Conservation (phyloP, 2,888 invertebrate species). For the Drosophila quasianomalipes region DNA sequence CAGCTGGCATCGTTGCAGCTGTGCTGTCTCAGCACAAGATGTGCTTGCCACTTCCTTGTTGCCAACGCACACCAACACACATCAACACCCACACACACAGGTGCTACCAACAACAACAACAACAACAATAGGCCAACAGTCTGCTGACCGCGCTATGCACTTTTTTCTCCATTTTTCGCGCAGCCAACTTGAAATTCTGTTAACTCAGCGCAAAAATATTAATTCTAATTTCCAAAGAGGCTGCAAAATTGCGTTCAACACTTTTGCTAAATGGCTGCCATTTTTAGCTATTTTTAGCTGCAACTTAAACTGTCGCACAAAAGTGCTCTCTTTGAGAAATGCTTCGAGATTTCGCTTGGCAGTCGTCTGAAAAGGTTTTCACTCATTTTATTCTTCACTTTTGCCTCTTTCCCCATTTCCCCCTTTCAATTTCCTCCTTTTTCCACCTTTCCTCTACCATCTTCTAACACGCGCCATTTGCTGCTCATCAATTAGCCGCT, state of each 20-base stretch:
- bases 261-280: slow-evolving; percentile 44
- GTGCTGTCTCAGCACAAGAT: slow-evolving; percentile 76
- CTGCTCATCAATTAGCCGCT: slow-evolving; percentile 75
- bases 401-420: not conserved
- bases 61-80: slow-evolving; percentile 22
- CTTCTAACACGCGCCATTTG: slow-evolving; percentile 48
- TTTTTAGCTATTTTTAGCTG: slow-evolving; percentile 45
- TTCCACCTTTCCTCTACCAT: not conserved
- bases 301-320: slow-evolving; percentile 64
- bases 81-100: slow-evolving; percentile 36
- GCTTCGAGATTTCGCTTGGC: slow-evolving; percentile 37
- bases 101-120: slow-evolving; percentile 33
- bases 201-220: slow-evolving; percentile 74
- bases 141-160: slow-evolving; percentile 68
- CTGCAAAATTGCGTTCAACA: slow-evolving; percentile 18
- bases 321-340: slow-evolving; percentile 30
- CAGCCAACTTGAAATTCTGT: slow-evolving; percentile 78
- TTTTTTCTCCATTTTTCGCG: slow-evolving; percentile 50
- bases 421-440: not conserved
- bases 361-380: slow-evolving; percentile 29
- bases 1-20: slow-evolving; percentile 72
- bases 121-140: slow-evolving; percentile 18
- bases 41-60: slow-evolving; percentile 47
- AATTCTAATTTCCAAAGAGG: slow-evolving; percentile 75
- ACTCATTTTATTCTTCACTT: slow-evolving; percentile 9